Base-by-base conservation (phyloP, 1,140 invertebrate genomes). In the Drosophila novamexicana region DNA sequence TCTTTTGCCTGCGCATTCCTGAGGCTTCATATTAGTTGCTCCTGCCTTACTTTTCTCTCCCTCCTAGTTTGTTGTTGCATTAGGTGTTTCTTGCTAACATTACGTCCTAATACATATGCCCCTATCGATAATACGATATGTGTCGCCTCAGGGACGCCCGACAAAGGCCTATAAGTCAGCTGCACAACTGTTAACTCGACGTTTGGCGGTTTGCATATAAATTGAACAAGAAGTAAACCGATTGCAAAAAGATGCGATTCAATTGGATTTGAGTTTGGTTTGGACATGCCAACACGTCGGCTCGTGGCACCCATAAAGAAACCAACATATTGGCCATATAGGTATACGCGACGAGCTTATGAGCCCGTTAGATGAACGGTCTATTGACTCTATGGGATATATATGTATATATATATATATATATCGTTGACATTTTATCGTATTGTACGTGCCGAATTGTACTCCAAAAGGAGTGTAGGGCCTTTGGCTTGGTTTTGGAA, bases 281-380 rank as follows among this genome's bases (percentile, higher is more conserved):
- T 58, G 54, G 39, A 64, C 68, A 76, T 75, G 47, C 69, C 74
- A 54, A 47, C 49, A 67, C 49, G 63, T 72, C 47, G 66, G 34
- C 53, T 50, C 62, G 69, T 61, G 58, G 74, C 74, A 57, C 42
- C 70, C 50, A 74, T 42, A 49, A 37, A 37, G 7, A 49, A 37
- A 29, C n/a, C 44, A 36, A 18, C 57, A 59, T 62, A 44, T 44
- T 34, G 49, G 16, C 53, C 14, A 37, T 42, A 61, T 58, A 36
- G 64, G 63, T 62, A 29, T 49, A 49, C 29, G 47, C 47, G 22
- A 49, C 32, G 61, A 64, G 64, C 64, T 74, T 77, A 75, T 78
- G 44, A 65, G 64, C 49, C 54, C 77, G 77, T 80, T 80, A 80
- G 77, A 64, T 50, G 68, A 77, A 79, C 77, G 57, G 63, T 77